These are phyloP conservation scores for Epizoanthus rinbou DNA, from an alignment of 92 coral and sea anemone species.

Conservation along the genomic window DNA sequence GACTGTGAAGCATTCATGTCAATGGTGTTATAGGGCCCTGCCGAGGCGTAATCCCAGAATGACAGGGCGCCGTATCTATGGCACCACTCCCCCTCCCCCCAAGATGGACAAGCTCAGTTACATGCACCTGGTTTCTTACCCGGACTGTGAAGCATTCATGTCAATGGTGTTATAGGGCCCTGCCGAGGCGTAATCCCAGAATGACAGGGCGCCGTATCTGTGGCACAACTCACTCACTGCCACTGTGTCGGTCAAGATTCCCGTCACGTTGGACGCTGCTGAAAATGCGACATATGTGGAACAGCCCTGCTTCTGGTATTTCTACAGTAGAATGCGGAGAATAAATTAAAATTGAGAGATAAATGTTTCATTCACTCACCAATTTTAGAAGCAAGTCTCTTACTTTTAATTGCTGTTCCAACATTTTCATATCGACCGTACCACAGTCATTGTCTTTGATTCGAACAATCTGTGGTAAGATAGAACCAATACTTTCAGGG, in stretches of 20 bases:
- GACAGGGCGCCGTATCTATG: slow-evolving; percentile 79
- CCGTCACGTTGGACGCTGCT: slow-evolving; percentile 86
- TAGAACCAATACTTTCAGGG: not conserved
- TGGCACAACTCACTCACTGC: slow-evolving; percentile 80
- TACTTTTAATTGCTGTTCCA: slow-evolving; percentile 67
- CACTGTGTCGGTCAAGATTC: slow-evolving; percentile 80
- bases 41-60: slow-evolving; percentile 88
- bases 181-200: slow-evolving; percentile 90
- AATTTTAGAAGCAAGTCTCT: not conserved
- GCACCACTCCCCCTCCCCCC: slow-evolving; percentile 49
- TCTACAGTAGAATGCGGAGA: slow-evolving; percentile 39
- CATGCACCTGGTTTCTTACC: slow-evolving; percentile 49
- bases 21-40: slow-evolving; percentile 80
- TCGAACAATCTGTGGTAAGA: slow-evolving; percentile 64
- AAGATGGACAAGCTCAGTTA: too few relatives aligned
- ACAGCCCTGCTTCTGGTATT: slow-evolving; percentile 57
- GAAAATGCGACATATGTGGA: slow-evolving; percentile 76
- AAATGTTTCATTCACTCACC: not conserved
- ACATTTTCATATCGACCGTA: slow-evolving; percentile 76
- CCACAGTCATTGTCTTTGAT: slow-evolving; percentile 68
- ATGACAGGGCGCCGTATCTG: slow-evolving; percentile 75
- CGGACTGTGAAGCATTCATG: slow-evolving; percentile 72
- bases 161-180: slow-evolving; percentile 83
- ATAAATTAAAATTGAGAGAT: not conserved
- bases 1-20: slow-evolving; percentile 79